Percentiles rank a stretch among this genome's conserved stretches.
Evolutionary conservation across 2,888 invertebrate genomes (phyloP).

Genomic region (Sycophila texana): DNA sequence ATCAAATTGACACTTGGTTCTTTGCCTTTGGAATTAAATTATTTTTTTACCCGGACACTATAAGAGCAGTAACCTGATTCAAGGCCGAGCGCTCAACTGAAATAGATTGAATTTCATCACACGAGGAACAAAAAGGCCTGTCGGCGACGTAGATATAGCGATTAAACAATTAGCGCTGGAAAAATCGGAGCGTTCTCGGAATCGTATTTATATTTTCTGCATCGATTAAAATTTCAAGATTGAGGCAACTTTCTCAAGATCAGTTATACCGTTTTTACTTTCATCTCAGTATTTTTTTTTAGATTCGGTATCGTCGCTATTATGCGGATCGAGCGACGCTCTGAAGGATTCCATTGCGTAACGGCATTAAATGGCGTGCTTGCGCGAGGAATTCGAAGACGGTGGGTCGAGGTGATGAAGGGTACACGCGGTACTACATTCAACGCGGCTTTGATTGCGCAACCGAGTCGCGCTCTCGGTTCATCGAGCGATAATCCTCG

Average conservation of each 20-base stretch:
- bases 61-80: conserved; percentile 19
- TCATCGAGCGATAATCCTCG: conserved; percentile 30
- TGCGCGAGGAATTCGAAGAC: neutral
- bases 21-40: neutral
- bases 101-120: conserved; percentile 26
- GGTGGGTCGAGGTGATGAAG: conserved; percentile 1
- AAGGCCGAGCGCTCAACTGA: conserved; percentile 22
- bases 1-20: neutral
- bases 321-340: neutral
- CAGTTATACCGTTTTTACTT: neutral
- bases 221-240: neutral
- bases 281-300: no score
- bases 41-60: neutral
- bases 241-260: neutral
- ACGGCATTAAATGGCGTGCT: neutral
- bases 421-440: neutral
- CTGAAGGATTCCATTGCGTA: conserved; percentile 13
- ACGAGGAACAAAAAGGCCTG: neutral
- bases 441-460: conserved; percentile 6
- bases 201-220: neutral
- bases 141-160: conserved; percentile 2
- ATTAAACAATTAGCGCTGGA: conserved; percentile 3
- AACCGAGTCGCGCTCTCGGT: neutral
- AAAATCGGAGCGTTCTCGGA: neutral
- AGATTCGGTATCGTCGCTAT: neutral